Evolutionary conservation across 2,888 invertebrate genomes (phyloP).

Genomic region (Galerucella nymphaeae): DNA sequence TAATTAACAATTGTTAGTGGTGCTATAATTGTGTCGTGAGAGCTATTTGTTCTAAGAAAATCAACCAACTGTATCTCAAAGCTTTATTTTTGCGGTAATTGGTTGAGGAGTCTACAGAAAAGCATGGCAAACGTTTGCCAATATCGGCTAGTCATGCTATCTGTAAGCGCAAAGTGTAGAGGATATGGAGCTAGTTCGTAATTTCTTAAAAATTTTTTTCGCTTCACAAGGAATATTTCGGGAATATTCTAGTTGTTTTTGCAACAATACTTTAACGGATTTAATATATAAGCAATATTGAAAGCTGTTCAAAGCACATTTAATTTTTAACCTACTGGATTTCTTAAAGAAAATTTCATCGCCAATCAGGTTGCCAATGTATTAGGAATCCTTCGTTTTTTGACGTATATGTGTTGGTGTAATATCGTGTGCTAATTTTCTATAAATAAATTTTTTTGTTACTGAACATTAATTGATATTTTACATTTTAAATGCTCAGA

Average conservation of each 20-base stretch:
- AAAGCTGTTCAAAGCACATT: constrained; percentile 8
- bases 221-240: neutral
- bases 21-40: neutral
- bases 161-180: no score
- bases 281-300: neutral
- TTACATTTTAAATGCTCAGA: constrained; percentile 4
- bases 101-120: no score
- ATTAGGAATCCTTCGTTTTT: constrained; percentile 46
- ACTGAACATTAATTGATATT: neutral
- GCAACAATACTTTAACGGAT: neutral
- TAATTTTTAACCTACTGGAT: constrained; percentile 59
- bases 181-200: no score
- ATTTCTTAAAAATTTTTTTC: neutral
- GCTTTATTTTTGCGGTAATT: no score
- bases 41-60: neutral
- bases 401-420: constrained; percentile 51
- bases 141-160: no score
- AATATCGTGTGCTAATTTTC: constrained; percentile 48
- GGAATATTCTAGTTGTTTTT: neutral
- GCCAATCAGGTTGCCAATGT: constrained; percentile 44
- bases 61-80: no score
- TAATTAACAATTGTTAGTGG: neutral
- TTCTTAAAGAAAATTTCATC: constrained; percentile 61
- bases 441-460: constrained; percentile 48
- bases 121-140: no score